Percentiles rank a stretch among this genome's conserved stretches.
Conservation (phyloP, 2,113 vertebrate species). For the Colius striatus region DNA sequence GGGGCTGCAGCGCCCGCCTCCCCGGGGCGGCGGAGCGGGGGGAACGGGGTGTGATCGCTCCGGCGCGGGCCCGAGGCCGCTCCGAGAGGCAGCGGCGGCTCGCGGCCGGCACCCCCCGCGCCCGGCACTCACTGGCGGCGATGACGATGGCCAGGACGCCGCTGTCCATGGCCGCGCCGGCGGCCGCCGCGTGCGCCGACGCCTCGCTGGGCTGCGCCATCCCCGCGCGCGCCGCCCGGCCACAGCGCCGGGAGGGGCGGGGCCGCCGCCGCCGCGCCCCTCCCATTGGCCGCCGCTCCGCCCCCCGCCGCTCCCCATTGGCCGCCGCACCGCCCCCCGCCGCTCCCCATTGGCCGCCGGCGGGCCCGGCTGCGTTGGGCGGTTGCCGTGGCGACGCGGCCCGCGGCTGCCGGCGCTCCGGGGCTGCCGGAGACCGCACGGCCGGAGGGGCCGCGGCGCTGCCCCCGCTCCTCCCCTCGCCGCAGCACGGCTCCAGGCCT, state of each 20-base stretch:
- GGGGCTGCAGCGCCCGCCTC: not conserved
- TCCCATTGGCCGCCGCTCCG: too few species aligned
- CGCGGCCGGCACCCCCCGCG: not conserved
- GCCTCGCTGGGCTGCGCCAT: slow-evolving; percentile 3
- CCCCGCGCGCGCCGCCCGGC: not conserved
- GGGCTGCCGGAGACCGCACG: too few species aligned
- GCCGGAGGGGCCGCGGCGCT: too few species aligned
- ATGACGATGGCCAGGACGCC: slow-evolving; percentile 27
- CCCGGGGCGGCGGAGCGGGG: too few species aligned
- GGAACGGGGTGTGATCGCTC: too few species aligned
- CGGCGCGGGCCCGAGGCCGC: not conserved
- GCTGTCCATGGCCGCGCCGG: slow-evolving; percentile 11
- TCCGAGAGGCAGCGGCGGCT: not conserved
- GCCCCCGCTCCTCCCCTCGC: too few species aligned
- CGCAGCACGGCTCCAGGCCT: too few species aligned
- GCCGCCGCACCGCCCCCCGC: not conserved
- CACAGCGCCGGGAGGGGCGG: not conserved
- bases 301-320: not conserved
- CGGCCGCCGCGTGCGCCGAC: not conserved
- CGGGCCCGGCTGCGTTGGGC: not conserved
- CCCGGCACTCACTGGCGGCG: slow-evolving; percentile 30
- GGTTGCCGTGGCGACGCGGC: slow-evolving; percentile 18
- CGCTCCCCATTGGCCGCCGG: not conserved
- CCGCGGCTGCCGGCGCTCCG: too few species aligned
- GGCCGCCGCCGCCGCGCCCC: not conserved